These are phyloP conservation scores for Luscinia luscinia DNA, from an alignment of 2,797 vertebrate genomes.

Conservation along the genomic window DNA sequence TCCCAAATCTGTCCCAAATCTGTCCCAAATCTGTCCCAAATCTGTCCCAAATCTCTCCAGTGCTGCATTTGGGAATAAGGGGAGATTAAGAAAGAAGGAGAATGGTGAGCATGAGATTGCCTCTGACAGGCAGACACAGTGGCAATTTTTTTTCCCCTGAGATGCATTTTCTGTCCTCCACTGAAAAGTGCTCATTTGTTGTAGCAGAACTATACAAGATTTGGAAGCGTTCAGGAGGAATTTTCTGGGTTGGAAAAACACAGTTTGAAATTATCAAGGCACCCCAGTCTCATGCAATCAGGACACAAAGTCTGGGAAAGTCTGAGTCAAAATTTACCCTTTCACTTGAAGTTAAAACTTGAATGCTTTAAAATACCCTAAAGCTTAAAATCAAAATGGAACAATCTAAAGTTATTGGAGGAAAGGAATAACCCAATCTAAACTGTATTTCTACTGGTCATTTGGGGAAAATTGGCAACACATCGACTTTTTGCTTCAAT, in stretches of 20 bases:
- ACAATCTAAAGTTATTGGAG: conserved; percentile 29
- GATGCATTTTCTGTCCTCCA: conserved; percentile 39
- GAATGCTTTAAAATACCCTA: not conserved
- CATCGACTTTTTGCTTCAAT: not conserved
- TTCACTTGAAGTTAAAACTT: conserved; percentile 2
- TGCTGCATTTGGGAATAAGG: not conserved
- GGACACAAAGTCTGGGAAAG: not conserved
- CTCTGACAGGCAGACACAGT: conserved; percentile 36
- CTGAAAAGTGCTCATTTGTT: conserved; percentile 40
- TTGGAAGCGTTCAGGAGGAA: not conserved
- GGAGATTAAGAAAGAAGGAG: conserved; percentile 11
- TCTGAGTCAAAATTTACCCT: not conserved
- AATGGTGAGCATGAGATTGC: conserved; percentile 41
- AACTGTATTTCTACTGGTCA: not conserved
- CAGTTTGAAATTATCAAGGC: not conserved
- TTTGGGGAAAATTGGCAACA: conserved; percentile 28
- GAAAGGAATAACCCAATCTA: conserved; percentile 9
- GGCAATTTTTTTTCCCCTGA: not conserved
- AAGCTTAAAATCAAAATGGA: conserved; percentile 23
- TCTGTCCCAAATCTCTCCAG: not conserved
- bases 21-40: not conserved
- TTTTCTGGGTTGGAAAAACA: conserved; percentile 30
- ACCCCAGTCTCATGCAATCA: not conserved
- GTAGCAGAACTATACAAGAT: conserved; percentile 3
- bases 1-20: not conserved